These are phyloP conservation scores for Philereme vetulata DNA, from an alignment of 2,888 invertebrate species.

Conservation along the genomic window DNA sequence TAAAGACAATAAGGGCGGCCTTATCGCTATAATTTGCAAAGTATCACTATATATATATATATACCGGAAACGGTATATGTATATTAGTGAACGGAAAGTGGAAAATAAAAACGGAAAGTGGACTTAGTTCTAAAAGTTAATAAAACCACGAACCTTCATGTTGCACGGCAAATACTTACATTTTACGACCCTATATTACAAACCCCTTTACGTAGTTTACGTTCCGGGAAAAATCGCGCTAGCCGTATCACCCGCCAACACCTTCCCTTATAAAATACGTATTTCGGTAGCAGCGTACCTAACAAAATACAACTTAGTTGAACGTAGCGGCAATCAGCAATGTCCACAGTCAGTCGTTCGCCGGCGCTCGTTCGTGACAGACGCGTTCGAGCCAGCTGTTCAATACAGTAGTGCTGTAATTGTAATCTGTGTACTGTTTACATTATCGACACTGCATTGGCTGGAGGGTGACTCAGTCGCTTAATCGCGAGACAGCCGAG, in stretches of 20 bases:
- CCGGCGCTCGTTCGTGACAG: slow-evolving; percentile 27
- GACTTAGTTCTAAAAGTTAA: too few species aligned
- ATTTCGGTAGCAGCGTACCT: neutral
- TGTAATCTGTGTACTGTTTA: slow-evolving; percentile 39
- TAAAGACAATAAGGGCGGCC: too few species aligned
- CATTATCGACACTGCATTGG: slow-evolving; percentile 38
- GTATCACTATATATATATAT: too few species aligned
- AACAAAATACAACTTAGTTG: neutral
- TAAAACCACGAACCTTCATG: neutral
- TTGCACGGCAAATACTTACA: neutral
- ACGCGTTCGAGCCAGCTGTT: slow-evolving; percentile 24
- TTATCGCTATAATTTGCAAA: too few species aligned
- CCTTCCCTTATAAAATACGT: neutral
- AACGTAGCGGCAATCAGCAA: too few species aligned
- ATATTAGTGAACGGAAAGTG: too few species aligned
- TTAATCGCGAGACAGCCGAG: slow-evolving; percentile 5
- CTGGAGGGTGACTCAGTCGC: slow-evolving; percentile 41
- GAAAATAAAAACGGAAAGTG: too few species aligned
- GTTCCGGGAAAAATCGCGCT: slow-evolving; percentile 5
- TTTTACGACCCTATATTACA: neutral
- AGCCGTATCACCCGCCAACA: neutral
- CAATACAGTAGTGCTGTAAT: slow-evolving; percentile 9
- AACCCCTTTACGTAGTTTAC: slow-evolving; percentile 3
- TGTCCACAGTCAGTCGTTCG: slow-evolving; percentile 32
- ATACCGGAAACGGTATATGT: too few species aligned